Percentiles rank a stretch among this genome's conserved stretches.
Conservation (phyloP, 2,888 invertebrate species). For the Brenthis ino region DNA sequence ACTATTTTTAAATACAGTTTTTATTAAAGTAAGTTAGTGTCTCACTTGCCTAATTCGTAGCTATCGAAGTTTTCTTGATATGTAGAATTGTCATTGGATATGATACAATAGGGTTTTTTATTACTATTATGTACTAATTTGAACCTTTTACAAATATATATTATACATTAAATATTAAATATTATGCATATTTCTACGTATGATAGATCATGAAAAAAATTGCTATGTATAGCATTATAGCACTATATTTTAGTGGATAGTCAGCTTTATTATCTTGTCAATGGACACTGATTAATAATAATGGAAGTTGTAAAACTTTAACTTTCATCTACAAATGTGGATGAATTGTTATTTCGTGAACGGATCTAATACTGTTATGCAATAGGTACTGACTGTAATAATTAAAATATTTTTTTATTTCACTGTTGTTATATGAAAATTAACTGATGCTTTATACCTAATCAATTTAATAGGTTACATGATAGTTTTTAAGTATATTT, state of each 20-base stretch:
- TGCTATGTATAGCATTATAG: background rate
- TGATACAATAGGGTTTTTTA: too few relatives aligned
- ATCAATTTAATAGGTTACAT: too few relatives aligned
- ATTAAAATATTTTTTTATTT: conserved; percentile 6
- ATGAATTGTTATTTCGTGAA: conserved; percentile 6
- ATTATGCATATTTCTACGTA: background rate
- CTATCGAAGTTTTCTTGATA: too few relatives aligned
- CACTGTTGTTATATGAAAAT: background rate
- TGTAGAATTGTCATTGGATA: too few relatives aligned
- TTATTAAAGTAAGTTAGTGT: too few relatives aligned
- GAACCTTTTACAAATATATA: too few relatives aligned
- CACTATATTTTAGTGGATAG: conserved; percentile 1
- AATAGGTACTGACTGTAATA: background rate
- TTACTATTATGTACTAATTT: too few relatives aligned
- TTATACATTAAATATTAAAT: background rate
- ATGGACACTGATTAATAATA: conserved; percentile 5
- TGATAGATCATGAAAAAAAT: background rate
- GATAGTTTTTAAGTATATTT: too few relatives aligned
- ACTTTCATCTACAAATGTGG: conserved; percentile 8
- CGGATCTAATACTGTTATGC: background rate
- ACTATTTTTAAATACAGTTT: too few relatives aligned
- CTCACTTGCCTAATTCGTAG: too few relatives aligned
- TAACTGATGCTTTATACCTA: background rate
- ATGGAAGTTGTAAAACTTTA: conserved; percentile 8
- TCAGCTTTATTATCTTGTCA: conserved; percentile 2